Conservation (phyloP, 37 sponge, comb jelly and placozoan species). For the Beroe ovata region DNA sequence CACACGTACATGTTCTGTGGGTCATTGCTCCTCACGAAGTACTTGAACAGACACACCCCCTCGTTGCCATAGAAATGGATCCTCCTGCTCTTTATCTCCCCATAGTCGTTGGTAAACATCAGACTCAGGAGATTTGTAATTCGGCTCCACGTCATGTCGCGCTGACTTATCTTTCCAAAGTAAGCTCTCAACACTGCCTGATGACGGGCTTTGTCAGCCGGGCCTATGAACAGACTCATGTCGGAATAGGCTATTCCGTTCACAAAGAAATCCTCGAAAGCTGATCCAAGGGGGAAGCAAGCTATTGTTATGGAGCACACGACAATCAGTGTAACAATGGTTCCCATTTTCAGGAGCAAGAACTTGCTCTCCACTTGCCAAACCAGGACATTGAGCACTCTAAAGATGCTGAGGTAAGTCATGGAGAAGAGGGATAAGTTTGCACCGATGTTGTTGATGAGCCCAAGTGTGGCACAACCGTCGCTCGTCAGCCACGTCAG, state of each 20-base stretch:
- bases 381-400: not conserved
- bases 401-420: constrained; percentile 5
- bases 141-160: not conserved
- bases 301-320: not conserved
- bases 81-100: not conserved
- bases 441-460: not conserved
- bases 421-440: constrained; percentile 33
- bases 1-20: constrained; percentile 5
- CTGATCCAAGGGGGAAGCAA: not conserved
- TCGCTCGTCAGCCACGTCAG: not conserved
- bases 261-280: constrained; percentile 20
- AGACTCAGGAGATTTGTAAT: not conserved
- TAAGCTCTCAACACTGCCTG: not conserved
- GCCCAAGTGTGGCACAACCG: not conserved
- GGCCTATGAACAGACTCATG: not conserved
- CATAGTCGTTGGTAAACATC: constrained; percentile 24
- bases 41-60: constrained; percentile 35
- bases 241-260: constrained; percentile 10
- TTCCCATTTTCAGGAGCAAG: not conserved
- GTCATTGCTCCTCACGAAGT: not conserved
- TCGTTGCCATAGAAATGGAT: constrained; percentile 42
- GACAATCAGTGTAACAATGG: not conserved
- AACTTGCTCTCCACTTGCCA: not conserved
- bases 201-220: not conserved
- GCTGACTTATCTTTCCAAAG: not conserved